Evolutionary conservation across 2,797 vertebrate genomes (phyloP), one percentile per base, ranked within the genome.

Genomic region (Dermochelys coriacea): DNA sequence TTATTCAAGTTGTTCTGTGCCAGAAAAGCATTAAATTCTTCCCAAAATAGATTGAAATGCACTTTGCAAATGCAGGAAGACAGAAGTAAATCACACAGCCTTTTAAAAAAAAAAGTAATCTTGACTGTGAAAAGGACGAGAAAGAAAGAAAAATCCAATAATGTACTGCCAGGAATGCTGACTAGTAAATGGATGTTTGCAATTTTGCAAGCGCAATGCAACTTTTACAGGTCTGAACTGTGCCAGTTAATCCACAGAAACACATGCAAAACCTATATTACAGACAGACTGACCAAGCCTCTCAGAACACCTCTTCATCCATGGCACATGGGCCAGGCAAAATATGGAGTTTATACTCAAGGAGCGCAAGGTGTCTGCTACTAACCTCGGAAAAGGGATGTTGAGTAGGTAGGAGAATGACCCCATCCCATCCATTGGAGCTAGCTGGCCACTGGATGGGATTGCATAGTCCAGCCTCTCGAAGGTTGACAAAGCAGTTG

Each of bases 361-460:
- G 84, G 34, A n/a, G 31, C 34, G 21, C 19, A 51, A n/a, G 49
- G 19, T 57, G 55, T 57, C 12, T 57, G 27, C 55, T 57, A 57
- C 55, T 57, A 29, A 29, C 5, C 8, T 14, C 18, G 57, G 27
- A 29, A 31, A 50, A 61, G 59, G 45, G 68, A 41, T 37, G 54
- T 0, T 0, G 10, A 71, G 57, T 15, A 85, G 18, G 59, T 74
- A 79, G 49, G 79, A 47, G 18, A 12, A 11, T 11, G 82, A 12
- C 4, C 55, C 55, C 55, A 14, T 57, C 12, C 47, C 41, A 21
- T 85, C 79, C n/a, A 3, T 23, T 81, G 19, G 47, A 27, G 78
- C 37, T 45, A 37, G 47, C 0, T 52, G 47, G 84, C 52, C 51
- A 6, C 18, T n/a, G 11, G 64, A 64, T 61, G 80, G 27, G 41